Evolutionary conservation across 1,140 invertebrate genomes (phyloP), one percentile per base, ranked within the genome.

Genomic region (Apis dorsata): DNA sequence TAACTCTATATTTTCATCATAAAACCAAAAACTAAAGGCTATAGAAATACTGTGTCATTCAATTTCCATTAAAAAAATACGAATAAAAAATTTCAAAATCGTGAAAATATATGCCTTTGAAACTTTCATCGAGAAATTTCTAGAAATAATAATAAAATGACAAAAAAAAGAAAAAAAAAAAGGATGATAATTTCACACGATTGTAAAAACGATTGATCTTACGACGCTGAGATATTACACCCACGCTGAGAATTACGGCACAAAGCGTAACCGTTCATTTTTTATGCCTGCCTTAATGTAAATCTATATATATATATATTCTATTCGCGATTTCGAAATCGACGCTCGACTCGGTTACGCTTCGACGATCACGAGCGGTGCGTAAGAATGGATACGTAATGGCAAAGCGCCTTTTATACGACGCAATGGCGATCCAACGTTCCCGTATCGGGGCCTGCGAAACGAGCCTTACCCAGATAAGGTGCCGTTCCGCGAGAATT

Each of bases 291-390:
- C 24, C 55, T 19, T 65, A 75, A 81, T 69, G 59, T 73, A 81
- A 78, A 74, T 79, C 66, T 60, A 79, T 19, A n/a, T 60, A 9
- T 34, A n/a, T 60, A 63, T 79, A 80, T 79, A 80, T 77, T 85
- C 68, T 84, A 57, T 62, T 72, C 83, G 79, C 49, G 81, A 15
- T 88, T 88, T 88, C 79, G 86, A 88, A 88, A 88, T 44, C 34
- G 86, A 85, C 55, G 77, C 59, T 83, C 57, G 71, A 17, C 13
- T n/a, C 65, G 11, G 87, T 88, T 49, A 85, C 86, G 87, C 79
- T 78, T 66, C 68, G 57, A 24, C 57, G 80, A 1, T 2, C 72
- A 24, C 63, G 51, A 44, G 7, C 51, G 62, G 57, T 55, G 19
- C 71, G 57, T 75, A 34, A 78, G 55, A 84, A 84, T 78, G 55